Evolutionary conservation across 2,113 vertebrate genomes (phyloP).

Genomic region (Hippopotamus amphibius): DNA sequence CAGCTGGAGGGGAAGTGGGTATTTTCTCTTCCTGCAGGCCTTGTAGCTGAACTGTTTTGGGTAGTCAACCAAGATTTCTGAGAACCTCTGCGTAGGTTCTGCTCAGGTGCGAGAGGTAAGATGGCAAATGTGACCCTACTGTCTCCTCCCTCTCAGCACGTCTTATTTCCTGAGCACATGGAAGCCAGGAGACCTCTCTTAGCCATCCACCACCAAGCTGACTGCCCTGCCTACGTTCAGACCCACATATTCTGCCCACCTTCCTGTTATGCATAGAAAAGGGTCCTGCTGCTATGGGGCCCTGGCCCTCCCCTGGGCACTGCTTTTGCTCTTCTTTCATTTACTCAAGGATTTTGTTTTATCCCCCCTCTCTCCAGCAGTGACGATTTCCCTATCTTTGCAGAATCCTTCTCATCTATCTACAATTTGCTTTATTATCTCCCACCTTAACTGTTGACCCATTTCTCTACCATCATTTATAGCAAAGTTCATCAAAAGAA

Average conservation of each 20-base stretch:
- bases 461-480: not conserved
- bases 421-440: not conserved
- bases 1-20: not conserved
- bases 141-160: not conserved
- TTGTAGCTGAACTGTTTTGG: not conserved
- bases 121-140: not conserved
- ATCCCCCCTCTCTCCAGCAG: not conserved
- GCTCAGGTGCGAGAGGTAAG: not conserved
- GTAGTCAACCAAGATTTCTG: not conserved
- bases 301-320: not conserved
- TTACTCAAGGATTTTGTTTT: not conserved
- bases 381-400: not conserved
- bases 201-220: no score
- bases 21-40: not conserved
- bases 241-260: not conserved
- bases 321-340: not conserved
- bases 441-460: not conserved
- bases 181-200: not conserved
- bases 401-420: not conserved
- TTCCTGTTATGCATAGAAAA: not conserved
- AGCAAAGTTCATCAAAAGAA: not conserved
- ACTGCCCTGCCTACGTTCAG: not conserved
- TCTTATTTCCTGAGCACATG: not conserved
- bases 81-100: not conserved
- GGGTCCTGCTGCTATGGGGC: not conserved